A percentile compares a stretch with the other conserved stretches of the same genome.
These are phyloP conservation scores for Synergus umbraculus DNA, from an alignment of 2,888 invertebrate genomes.

Conservation along the genomic window DNA sequence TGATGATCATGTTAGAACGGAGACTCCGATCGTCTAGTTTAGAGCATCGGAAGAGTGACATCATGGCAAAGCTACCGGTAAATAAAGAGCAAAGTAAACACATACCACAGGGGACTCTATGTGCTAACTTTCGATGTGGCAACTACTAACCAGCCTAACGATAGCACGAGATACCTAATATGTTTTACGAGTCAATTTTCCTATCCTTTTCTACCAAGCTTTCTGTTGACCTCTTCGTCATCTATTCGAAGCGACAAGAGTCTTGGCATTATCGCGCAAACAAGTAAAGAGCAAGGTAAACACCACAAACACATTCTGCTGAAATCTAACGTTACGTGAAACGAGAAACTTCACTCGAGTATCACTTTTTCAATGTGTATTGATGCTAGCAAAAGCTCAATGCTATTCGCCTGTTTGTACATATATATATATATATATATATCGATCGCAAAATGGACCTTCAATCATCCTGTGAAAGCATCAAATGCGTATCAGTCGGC, in stretches of 20 bases:
- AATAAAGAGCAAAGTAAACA: not conserved
- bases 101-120: not conserved
- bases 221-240: not conserved
- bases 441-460: not conserved
- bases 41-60: not conserved
- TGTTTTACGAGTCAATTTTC: not conserved
- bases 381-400: not conserved
- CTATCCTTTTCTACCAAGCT: not conserved
- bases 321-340: not conserved
- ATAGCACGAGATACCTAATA: not conserved
- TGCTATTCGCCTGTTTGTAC: too few relatives aligned
- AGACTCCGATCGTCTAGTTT: not conserved
- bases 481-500: not conserved
- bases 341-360: conserved; percentile 2
- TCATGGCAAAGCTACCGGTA: not conserved
- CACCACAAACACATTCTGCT: not conserved
- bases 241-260: conserved; percentile 7
- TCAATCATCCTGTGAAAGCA: not conserved
- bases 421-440: not conserved
- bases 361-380: conserved; percentile 1
- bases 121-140: not conserved
- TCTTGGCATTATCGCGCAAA: not conserved
- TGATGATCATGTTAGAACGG: not conserved
- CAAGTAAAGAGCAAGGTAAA: not conserved
- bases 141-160: not conserved